Evolutionary conservation across 2,888 invertebrate species (phyloP).

Genomic region (Gisinianus flammeolus): DNA sequence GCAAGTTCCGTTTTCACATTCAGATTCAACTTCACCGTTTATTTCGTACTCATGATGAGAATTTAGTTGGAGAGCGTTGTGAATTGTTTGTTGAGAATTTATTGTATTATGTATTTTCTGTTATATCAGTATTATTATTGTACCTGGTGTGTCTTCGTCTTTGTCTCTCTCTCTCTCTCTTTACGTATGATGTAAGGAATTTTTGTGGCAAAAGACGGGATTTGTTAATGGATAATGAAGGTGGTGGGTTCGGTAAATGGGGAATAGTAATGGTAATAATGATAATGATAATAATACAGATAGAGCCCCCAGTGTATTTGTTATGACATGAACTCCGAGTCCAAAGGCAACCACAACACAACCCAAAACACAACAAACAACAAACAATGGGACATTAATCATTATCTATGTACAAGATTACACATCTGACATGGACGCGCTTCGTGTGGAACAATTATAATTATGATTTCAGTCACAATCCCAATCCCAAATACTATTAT

Average conservation of each 20-base stretch:
- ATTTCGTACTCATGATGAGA: no score
- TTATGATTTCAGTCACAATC: background rate
- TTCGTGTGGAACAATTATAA: background rate
- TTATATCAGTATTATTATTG: no score
- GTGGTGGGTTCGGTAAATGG: background rate
- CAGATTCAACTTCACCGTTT: no score
- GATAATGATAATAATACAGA: constrained; percentile 1
- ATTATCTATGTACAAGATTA: constrained; percentile 14
- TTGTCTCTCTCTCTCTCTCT: no score
- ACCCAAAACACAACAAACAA: constrained; percentile 1
- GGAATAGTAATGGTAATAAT: background rate
- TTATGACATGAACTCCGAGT: constrained; percentile 19
- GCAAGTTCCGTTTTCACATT: no score
- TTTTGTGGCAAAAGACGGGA: constrained; percentile 12
- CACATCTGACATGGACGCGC: background rate
- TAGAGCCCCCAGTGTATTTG: constrained; percentile 32
- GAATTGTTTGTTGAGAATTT: no score
- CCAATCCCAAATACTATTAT: background rate
- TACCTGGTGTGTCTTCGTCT: no score
- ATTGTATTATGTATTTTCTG: no score
- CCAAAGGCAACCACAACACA: background rate
- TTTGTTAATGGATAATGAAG: constrained; percentile 6
- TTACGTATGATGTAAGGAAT: no score
- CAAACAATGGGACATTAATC: constrained; percentile 51
- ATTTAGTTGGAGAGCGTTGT: no score